Conservation (phyloP, 2,113 vertebrate genomes). For the Ceuthmochares aereus region DNA sequence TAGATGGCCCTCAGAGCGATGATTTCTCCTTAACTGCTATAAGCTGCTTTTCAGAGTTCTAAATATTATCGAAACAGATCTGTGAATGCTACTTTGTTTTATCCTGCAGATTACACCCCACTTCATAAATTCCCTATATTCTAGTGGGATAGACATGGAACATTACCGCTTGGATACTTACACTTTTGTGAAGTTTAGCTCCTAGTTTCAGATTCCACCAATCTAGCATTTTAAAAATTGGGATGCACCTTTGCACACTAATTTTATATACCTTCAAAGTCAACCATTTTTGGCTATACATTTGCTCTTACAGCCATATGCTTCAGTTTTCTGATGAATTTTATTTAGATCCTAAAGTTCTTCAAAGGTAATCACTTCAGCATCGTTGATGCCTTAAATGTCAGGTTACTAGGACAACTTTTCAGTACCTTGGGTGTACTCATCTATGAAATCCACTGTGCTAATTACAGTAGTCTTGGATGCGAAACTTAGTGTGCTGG, state of each 20-base stretch:
- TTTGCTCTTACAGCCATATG: background rate
- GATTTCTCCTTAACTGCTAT: background rate
- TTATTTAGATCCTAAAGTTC: background rate
- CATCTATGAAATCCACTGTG: background rate
- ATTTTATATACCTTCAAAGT: background rate
- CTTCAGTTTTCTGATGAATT: background rate
- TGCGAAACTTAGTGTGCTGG: background rate
- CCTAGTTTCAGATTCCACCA: background rate
- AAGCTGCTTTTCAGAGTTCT: background rate
- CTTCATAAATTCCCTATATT: background rate
- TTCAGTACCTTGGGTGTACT: background rate
- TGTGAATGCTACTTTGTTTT: background rate
- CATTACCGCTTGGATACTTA: background rate
- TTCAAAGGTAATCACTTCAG: background rate
- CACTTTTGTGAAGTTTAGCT: background rate
- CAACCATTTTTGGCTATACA: background rate
- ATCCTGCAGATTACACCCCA: background rate
- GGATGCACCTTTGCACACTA: background rate
- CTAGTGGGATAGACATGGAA: background rate
- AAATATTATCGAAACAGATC: background rate
- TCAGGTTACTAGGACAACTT: accelerated
- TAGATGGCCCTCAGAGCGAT: background rate
- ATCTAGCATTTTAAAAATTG: background rate
- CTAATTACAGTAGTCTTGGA: background rate
- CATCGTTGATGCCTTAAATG: background rate